Base-by-base conservation (phyloP, 1,140 invertebrate genomes). In the Panagrolaimus sp. region DNA sequence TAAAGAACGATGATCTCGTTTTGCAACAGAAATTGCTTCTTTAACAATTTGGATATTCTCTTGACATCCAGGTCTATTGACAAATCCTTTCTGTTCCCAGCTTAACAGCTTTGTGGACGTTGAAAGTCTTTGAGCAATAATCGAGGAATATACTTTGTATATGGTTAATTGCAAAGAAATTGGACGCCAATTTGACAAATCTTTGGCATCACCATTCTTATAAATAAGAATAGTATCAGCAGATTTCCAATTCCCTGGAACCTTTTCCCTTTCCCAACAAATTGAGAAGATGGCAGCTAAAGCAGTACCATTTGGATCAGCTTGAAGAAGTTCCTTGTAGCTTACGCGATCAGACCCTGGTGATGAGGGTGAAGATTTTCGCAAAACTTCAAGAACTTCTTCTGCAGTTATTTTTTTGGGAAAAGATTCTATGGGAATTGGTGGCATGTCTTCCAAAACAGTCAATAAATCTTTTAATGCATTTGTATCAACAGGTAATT, bases 31-130 rank as follows among this genome's bases (percentile, higher is more conserved):
- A 11, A 66, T 66, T 13, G 16, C 44, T 47, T 66, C 43, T 14
- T 16, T 45, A 8, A 66, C 43, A 16, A 45, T 66, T 66, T 66
- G 14, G 42, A 66, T 47, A 42, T 66, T 45, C 27, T 66, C 65
- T 8, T 43, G 13, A 20, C 65, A 66, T 20, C 65, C 65, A 47
- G 27, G 23, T 16, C 44, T 1, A 9, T 45, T 25, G 0, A 45
- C 23, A 23, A 66, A 66, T 1, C 45, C 65, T 53, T 66, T 66
- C 23, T 66, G 65, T 11, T 66, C 43, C 65, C 65, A 66, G 16
- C 38, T 66, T 13, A 66, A 25, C 1, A 66, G 43, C n/a, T 42
- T 14, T 8, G 38, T 23, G 14, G 8, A 9, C 13, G 9, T 48
- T 16, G 44, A 45, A 7, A 66, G 14, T 8, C 38, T 45, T 47